Percentiles rank a stretch among this genome's conserved stretches.
These are phyloP conservation scores for Psilopogon haemacephalus DNA, from an alignment of 2,113 vertebrate genomes.

Conservation along the genomic window DNA sequence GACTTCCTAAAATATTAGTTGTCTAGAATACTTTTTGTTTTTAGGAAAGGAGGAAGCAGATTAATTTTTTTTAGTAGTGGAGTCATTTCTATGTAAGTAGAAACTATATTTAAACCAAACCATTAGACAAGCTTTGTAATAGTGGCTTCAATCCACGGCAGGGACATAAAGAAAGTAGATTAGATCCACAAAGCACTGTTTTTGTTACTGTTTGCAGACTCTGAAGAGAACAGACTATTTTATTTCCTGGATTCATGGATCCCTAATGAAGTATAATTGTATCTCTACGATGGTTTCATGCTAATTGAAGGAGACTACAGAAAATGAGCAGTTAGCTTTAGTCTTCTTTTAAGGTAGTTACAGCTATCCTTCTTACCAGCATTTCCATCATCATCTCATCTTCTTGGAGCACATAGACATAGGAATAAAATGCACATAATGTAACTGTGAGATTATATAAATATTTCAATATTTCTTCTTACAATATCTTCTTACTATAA, in stretches of 20 bases:
- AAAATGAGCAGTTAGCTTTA: background rate
- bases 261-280: conserved; percentile 40
- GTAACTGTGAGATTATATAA: background rate
- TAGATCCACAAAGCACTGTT: background rate
- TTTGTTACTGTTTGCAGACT: background rate
- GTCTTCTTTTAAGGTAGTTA: background rate
- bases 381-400: background rate
- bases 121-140: background rate
- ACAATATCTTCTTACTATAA: background rate
- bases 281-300: background rate
- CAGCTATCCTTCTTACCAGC: background rate
- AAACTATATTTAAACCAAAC: background rate
- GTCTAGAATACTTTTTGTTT: background rate
- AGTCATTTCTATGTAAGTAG: background rate
- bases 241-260: conserved; percentile 48
- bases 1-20: background rate
- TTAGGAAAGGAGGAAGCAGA: background rate
- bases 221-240: conserved; percentile 32
- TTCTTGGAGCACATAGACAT: background rate
- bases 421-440: background rate
- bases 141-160: background rate
- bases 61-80: background rate
- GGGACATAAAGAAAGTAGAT: conserved; percentile 15
- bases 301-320: conserved; percentile 32
- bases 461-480: background rate